Evolutionary conservation across 2,888 invertebrate species (phyloP), one percentile per base, ranked within the genome.

Genomic region (Tetheella fluctuosa): DNA sequence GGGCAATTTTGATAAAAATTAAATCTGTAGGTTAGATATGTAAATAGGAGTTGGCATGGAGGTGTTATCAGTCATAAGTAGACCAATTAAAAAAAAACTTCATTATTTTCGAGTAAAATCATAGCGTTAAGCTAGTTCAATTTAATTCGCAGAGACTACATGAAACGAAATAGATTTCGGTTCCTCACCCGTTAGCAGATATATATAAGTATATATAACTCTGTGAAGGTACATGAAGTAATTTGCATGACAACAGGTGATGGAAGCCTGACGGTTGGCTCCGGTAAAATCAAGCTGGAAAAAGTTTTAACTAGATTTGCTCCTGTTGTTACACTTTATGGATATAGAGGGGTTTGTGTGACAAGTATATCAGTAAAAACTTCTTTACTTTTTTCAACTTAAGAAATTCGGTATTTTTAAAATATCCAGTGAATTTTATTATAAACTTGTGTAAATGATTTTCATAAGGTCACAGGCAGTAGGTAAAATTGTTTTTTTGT

Each of bases 211-310:
- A n/a, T 6, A 48, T 48, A 48, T 48, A 48, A 48, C 20, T 20
- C 48, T 20, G 25, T 53, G 13, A 13, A 34, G 34, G 53, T 53
- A 25, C 28, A 54, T 54, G 53, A 23, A 54, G 25, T 54, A 25
- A 54, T 54, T 54, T 54, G 54, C 54, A 54, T 54, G 28, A 54
- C 54, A 54, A 54, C 28, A 54, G 28, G 54, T 28, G 54, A 54
- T 25, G 54, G 17, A 28, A 15, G 23, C 28, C 54, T 28, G 28
- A 54, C 54, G n/a, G 53, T 25, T 23, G 23, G 54, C 25, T 17
- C 28, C 28, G 28, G 15, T 25, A 17, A 54, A 28, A 53, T 53
- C 53, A 53, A 25, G 54, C 25, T 54, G 2, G 28, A 54, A 54
- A 28, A 28, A 54, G 54, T 54, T 54, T 23, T 17, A 54, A 54